These are phyloP conservation scores for Nycticorax nycticorax DNA, from an alignment of 2,113 vertebrate species.

Conservation along the genomic window DNA sequence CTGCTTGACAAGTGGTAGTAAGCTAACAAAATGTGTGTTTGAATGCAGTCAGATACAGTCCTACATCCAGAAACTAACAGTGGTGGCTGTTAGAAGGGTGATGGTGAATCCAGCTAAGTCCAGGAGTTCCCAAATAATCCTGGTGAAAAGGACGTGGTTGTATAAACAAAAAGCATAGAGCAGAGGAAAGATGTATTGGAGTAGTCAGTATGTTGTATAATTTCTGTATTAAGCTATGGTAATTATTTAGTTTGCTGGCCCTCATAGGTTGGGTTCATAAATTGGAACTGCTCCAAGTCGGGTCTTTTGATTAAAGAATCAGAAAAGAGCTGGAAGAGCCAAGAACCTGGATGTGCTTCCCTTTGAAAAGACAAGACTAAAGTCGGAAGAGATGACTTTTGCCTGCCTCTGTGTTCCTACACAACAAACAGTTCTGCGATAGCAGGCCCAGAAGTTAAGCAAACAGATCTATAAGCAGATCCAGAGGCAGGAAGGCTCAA, in stretches of 20 bases:
- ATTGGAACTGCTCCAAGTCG: background rate
- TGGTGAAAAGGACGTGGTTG: background rate
- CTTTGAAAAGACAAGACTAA: background rate
- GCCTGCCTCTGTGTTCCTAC: background rate
- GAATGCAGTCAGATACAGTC: background rate
- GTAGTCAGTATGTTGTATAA: background rate
- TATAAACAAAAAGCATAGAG: background rate
- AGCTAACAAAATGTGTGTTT: background rate
- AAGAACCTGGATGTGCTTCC: background rate
- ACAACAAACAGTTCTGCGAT: background rate
- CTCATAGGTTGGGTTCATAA: background rate
- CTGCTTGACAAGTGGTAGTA: background rate
- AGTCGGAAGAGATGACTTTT: background rate
- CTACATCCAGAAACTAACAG: background rate
- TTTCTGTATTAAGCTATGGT: background rate
- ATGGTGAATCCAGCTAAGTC: background rate
- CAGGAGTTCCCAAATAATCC: background rate
- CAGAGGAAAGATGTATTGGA: background rate
- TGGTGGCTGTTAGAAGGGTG: background rate
- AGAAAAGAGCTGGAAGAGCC: background rate
- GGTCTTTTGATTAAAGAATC: background rate
- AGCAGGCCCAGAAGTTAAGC: background rate
- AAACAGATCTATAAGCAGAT: background rate
- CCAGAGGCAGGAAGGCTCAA: background rate
- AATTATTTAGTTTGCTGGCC: background rate